Conservation (phyloP, 2,888 invertebrate species). For the Philopedon plagiatum region DNA sequence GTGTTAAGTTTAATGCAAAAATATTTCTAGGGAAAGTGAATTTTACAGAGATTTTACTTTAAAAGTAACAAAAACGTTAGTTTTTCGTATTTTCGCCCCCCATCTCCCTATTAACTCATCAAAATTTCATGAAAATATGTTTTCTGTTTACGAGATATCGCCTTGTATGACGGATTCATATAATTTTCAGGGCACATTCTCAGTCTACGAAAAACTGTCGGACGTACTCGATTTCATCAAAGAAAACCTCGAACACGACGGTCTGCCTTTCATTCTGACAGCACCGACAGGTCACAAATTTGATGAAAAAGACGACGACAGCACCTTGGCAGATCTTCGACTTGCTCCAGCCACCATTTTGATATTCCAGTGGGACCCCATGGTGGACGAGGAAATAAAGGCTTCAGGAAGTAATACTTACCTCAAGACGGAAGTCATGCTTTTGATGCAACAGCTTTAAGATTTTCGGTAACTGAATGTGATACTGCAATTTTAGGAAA, state of each 20-base stretch:
- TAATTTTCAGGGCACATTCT: conserved; percentile 87
- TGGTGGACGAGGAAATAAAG: conserved; percentile 71
- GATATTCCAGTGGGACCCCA: conserved; percentile 79
- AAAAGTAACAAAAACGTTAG: too few species aligned
- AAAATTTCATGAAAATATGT: too few species aligned
- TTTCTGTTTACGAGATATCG: too few species aligned
- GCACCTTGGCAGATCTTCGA: conserved; percentile 82
- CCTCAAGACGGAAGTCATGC: conserved; percentile 84
- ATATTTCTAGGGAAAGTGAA: too few species aligned
- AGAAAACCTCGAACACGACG: conserved; percentile 80
- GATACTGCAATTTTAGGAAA: conserved; percentile 7
- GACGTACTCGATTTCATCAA: conserved; percentile 85
- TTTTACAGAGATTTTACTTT: too few species aligned
- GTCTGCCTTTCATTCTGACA: conserved; percentile 80
- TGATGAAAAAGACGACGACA: conserved; percentile 77
- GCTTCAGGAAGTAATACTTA: conserved; percentile 74
- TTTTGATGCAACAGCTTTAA: conserved; percentile 76
- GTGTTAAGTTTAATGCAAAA: too few species aligned
- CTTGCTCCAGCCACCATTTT: conserved; percentile 89
- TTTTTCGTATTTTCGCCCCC: too few species aligned
- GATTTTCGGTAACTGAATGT: conserved; percentile 30
- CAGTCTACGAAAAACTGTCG: conserved; percentile 83
- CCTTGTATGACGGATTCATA: not conserved
- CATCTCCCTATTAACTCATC: too few species aligned
- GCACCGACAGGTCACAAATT: conserved; percentile 79